These are phyloP conservation scores for Chironomus striatipennis DNA, from an alignment of 1,140 invertebrate genomes.

Conservation along the genomic window DNA sequence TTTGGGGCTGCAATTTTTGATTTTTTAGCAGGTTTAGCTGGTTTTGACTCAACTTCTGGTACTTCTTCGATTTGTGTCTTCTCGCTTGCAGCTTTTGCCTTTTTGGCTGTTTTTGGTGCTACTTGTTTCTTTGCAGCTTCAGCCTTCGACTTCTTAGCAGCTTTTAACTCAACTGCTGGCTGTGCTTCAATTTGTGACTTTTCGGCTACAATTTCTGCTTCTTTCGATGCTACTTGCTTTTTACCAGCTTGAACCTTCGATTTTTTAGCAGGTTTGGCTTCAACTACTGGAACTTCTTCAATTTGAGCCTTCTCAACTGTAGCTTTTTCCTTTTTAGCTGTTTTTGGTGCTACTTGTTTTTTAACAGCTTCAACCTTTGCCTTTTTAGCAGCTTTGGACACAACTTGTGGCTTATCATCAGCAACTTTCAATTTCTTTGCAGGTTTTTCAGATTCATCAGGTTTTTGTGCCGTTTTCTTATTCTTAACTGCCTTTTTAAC, in stretches of 20 bases:
- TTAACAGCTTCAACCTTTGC: no score
- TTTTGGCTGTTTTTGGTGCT: not conserved
- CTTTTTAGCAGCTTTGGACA: not conserved
- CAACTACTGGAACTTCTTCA: no score
- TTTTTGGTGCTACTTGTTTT: conserved; percentile 23
- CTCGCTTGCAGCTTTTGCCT: not conserved
- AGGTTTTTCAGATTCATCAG: no score
- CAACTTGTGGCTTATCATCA: conserved; percentile 25
- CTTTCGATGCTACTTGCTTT: not conserved
- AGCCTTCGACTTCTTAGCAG: not conserved
- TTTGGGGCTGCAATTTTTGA: not conserved
- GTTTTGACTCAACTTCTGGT: not conserved
- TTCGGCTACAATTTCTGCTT: no score
- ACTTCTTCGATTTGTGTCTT: no score
- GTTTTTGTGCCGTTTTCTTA: no score
- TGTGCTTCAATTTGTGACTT: not conserved
- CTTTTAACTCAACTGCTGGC: not conserved
- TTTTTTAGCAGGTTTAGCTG: conserved; percentile 27
- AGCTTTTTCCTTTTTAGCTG: conserved; percentile 20
- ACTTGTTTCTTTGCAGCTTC: not conserved
- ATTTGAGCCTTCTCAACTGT: no score
- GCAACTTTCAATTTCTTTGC: conserved; percentile 23
- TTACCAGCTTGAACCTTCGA: no score
- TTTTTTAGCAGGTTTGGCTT: no score
- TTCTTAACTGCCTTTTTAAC: no score